phyloP scores from a whole-genome alignment of 1,140 invertebrate species.

The Lucilia sericata region DNA sequence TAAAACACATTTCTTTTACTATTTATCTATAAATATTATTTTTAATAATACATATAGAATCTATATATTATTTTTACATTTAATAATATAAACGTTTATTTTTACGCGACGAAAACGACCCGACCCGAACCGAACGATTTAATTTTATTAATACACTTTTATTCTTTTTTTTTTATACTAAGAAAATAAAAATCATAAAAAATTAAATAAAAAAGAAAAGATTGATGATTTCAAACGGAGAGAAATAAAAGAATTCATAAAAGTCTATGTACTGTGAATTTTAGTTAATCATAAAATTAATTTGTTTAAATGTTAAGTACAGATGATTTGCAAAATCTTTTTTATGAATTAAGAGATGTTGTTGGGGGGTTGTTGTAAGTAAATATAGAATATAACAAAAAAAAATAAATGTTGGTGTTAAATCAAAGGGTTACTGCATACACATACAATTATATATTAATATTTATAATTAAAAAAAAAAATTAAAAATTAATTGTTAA shows the following conservation, averaged over 20 bases:
- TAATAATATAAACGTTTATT: constrained; percentile 1
- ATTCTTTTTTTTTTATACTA: constrained; percentile 2
- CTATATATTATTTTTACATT: constrained; percentile 32
- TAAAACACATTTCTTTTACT: constrained; percentile 32
- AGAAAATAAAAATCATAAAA: constrained; percentile 32
- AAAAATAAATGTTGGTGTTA: background rate
- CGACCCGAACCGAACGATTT: constrained; percentile 25
- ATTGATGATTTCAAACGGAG: background rate
- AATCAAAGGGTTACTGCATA: background rate
- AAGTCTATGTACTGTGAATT: background rate
- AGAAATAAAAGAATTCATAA: background rate
- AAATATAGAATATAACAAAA: background rate
- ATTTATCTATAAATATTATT: constrained; percentile 2
- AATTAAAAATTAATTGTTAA: background rate
- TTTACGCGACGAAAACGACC: constrained; percentile 37
- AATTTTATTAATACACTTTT: constrained; percentile 31
- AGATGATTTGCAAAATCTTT: constrained; percentile 3
- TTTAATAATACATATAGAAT: constrained; percentile 42
- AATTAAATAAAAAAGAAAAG: constrained; percentile 3
- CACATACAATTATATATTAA: constrained; percentile 16
- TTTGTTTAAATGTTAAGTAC: constrained; percentile 1
- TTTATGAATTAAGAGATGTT: background rate
- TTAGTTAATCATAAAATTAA: background rate
- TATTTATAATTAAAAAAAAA: background rate
- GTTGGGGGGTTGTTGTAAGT: background rate